Evolutionary conservation across 1,140 invertebrate species (phyloP), one percentile per base, ranked within the genome.

Genomic region (Ectropis grisescens): DNA sequence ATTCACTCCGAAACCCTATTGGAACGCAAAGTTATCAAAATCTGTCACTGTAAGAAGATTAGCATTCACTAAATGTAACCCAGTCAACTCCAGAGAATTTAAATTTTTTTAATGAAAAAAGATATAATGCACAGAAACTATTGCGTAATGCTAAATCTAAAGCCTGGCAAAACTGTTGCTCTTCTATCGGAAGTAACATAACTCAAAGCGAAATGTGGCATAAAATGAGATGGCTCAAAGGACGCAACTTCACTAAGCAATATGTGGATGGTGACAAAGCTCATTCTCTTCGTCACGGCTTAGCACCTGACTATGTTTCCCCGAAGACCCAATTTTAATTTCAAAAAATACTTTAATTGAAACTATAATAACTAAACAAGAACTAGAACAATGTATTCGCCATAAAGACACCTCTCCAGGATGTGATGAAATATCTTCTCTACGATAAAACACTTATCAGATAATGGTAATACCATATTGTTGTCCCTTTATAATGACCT

Each of bases 11-110:
- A 52, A 55, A 38, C 14, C 11, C 5, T 62, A 66, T 29, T 66
- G 58, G 53, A 35, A 29, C 29, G 26, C 33, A 11, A 1, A 13
- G 11, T 26, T 58, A 13, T 66, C 58, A 1, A 16, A 40, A 26
- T 11, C 33, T 14, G 47, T 61, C 4, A 52, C 61, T 5, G 12
- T 50, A 13, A 16, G 55, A 8, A 37, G 61, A 12, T 22, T 58
- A 25, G 58, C 58, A 8, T 13, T 66, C 1, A 26, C 14, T 8
- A 29, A 29, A 3, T 54, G 60, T 19, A 31, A 51, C 6, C 13
- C 31, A n/a, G 60, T 57, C 52, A 0, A 59, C 48, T 1, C 48
- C 58, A 11, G n/a, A 47, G 12, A 61, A 62, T 33, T 37, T 62
- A 28, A 13, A 15, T 22, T 29, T 12, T 8, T 38, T 59, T 7